Conservation (phyloP, 2,797 vertebrate species). For the Myiotriccus ornatus region DNA sequence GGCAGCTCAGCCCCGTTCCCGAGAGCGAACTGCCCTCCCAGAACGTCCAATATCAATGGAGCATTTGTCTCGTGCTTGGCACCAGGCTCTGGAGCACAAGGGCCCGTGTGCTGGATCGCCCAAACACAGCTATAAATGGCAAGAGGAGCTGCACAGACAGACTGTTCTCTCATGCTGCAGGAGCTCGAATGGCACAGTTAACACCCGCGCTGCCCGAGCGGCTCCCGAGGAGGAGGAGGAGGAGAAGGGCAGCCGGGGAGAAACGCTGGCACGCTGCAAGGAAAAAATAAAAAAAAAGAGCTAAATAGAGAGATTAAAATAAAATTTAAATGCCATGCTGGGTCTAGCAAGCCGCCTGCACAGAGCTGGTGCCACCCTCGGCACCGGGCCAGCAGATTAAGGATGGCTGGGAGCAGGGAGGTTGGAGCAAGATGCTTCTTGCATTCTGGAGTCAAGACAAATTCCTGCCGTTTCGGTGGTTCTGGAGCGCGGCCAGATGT, state of each 20-base stretch:
- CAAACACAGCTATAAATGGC: slow-evolving; percentile 27
- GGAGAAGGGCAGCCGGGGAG: not conserved
- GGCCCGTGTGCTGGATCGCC: not conserved
- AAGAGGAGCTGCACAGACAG: slow-evolving; percentile 10
- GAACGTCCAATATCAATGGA: not conserved
- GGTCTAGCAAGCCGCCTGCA: not conserved
- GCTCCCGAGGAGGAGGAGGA: not conserved
- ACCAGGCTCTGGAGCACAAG: not conserved
- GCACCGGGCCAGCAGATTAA: rapidly evolving
- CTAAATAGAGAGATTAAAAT: not conserved
- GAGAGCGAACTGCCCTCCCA: not conserved
- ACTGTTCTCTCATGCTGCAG: not conserved
- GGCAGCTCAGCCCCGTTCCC: not conserved
- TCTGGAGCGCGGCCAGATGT: not conserved
- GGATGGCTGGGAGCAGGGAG: not conserved
- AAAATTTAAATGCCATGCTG: not conserved
- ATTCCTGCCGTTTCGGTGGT: not conserved
- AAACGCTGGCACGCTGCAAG: rapidly evolving
- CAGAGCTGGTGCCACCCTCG: not conserved
- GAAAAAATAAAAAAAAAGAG: not conserved
- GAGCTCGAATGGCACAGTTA: not conserved
- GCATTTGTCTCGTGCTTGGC: slow-evolving; percentile 55
- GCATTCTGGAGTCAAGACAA: not conserved
- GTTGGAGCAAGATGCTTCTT: not conserved
- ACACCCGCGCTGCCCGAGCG: not conserved